Evolutionary conservation across 2,797 vertebrate genomes (phyloP).

Genomic region (Scolopax bukidnonensis): DNA sequence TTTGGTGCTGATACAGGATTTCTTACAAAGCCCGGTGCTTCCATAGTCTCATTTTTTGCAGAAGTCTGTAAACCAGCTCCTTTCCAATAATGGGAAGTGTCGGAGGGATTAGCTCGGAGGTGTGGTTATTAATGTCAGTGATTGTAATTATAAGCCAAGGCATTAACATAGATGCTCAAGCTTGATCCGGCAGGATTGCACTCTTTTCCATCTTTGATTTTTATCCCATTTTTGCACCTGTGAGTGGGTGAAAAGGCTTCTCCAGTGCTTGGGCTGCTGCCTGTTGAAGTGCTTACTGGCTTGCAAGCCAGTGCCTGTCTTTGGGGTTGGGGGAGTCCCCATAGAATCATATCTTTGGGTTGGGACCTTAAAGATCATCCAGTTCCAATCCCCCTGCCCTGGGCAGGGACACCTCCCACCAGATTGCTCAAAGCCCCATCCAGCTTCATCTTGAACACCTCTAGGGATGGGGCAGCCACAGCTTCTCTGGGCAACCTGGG

Average conservation of each 20-base stretch:
- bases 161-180: neutral
- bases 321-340: neutral
- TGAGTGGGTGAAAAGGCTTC: neutral
- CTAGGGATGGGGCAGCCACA: neutral
- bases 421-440: neutral
- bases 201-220: neutral
- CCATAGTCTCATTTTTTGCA: neutral
- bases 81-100: neutral
- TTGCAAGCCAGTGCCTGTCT: fast-evolving
- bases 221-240: neutral
- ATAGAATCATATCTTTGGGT: neutral
- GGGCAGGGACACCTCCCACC: neutral
- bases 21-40: neutral
- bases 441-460: neutral
- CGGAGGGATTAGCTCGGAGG: slow-evolving; percentile 18
- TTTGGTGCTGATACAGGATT: neutral
- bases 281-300: neutral
- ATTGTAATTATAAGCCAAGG: slow-evolving; percentile 29
- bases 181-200: neutral
- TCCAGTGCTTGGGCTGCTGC: neutral
- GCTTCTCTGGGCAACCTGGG: neutral
- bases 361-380: neutral
- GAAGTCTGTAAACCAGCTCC: neutral
- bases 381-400: neutral
- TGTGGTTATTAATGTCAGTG: neutral